A percentile compares a stretch with the other conserved stretches of the same genome.
These are phyloP conservation scores for Todus mexicanus DNA, from an alignment of 2,797 vertebrate genomes.

Conservation along the genomic window DNA sequence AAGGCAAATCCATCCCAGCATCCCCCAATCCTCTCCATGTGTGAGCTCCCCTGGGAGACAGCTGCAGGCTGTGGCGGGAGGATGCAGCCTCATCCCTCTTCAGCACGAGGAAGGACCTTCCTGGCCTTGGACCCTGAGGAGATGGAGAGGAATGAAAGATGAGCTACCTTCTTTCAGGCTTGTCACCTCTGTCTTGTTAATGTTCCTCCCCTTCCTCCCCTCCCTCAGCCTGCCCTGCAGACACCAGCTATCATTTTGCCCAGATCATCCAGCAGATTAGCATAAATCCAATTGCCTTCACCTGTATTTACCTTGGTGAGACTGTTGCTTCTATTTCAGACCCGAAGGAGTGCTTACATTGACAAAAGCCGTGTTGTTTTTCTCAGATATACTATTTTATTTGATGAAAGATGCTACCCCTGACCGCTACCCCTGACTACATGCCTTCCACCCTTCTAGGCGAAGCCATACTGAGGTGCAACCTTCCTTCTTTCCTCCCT, in stretches of 20 bases:
- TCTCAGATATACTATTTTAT: background rate
- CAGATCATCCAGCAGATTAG: fast-evolving
- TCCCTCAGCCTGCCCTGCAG: background rate
- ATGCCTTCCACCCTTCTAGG: background rate
- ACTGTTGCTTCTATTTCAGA: background rate
- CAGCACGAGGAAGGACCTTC: background rate
- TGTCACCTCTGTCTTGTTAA: background rate
- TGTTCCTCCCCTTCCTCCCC: background rate
- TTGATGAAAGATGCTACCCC: background rate
- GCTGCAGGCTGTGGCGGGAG: background rate
- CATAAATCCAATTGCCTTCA: background rate
- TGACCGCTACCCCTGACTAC: background rate
- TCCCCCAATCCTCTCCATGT: background rate
- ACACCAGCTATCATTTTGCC: background rate
- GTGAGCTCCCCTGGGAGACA: background rate
- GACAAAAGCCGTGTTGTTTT: background rate
- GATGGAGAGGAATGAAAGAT: background rate
- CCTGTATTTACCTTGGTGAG: background rate
- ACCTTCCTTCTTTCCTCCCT: background rate
- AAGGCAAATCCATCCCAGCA: background rate
- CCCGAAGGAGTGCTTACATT: background rate
- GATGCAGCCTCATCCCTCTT: background rate
- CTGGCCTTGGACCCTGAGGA: background rate
- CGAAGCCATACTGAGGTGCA: background rate
- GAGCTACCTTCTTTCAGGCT: background rate